A percentile compares a stretch with the other conserved stretches of the same genome.
Conservation (phyloP, 1,140 invertebrate genomes). For the Bombus sylvicola region DNA sequence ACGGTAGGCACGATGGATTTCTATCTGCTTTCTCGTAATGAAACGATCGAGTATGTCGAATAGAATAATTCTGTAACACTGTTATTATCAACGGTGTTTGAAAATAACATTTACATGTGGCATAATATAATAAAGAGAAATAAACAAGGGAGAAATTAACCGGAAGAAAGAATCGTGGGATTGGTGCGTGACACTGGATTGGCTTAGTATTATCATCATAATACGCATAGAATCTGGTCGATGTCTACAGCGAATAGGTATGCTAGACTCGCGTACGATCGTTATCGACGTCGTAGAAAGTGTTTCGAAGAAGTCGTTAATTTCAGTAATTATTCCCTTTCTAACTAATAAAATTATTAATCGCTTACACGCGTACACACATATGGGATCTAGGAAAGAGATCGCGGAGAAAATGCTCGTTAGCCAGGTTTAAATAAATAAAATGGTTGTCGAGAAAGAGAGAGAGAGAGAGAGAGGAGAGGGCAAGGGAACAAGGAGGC, state of each 20-base stretch:
- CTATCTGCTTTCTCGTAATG: too few species aligned
- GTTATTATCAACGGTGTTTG: too few species aligned
- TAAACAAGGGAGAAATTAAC: not conserved
- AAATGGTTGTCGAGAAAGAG: not conserved
- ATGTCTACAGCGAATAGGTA: not conserved
- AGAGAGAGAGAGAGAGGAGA: too few species aligned
- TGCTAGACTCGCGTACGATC: not conserved
- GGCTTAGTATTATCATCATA: not conserved
- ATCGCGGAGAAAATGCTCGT: constrained; percentile 25
- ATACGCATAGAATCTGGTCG: not conserved
- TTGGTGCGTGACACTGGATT: not conserved
- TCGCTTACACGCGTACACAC: not conserved
- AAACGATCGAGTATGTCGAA: too few species aligned
- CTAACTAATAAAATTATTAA: constrained; percentile 21
- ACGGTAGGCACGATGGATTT: not conserved
- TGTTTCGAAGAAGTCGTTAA: constrained; percentile 9
- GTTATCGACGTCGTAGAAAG: constrained; percentile 12
- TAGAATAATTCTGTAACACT: too few species aligned
- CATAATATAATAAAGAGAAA: not conserved
- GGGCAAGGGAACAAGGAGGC: not conserved
- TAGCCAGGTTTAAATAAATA: not conserved
- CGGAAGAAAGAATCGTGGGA: not conserved
- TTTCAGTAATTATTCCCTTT: constrained; percentile 22
- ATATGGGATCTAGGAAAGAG: not conserved
- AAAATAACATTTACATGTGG: too few species aligned